Base-by-base conservation (phyloP, 92 coral and sea anemone genomes). In the Plumapathes pennacea region DNA sequence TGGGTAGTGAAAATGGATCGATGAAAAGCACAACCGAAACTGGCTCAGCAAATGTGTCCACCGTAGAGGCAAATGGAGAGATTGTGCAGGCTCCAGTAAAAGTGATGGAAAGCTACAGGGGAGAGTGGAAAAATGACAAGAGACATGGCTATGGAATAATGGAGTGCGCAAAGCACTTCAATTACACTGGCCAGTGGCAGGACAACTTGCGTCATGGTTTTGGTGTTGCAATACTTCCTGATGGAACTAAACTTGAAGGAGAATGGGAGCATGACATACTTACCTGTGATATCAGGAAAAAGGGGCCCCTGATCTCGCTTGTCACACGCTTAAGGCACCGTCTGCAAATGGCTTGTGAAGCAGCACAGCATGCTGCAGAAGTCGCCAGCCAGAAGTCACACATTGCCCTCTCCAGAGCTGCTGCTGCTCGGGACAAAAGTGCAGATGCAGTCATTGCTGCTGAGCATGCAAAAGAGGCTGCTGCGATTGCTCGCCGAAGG, bases 131-230 rank as follows among this genome's bases (percentile, higher is more conserved):
- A 50, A 85, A 71, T 5, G 96, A 88, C 54, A 88, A 88, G 42
- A 77, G 96, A 1, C 96, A 88, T 63, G 96, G 96, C 0, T 83
- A 77, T 24, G 96, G 96, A n/a, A 32, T 83, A 25, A 50, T 83
- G 32, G 90, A 88, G 17, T 63, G 79, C 25, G 67, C 80, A 14
- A 90, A 87, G 50, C 83, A 71, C 19, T 87, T 64, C 56, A 77
- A 69, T 25, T 87, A 87, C 38, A 39, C 68, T 29, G 96, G 96
- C 4, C 86, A 87, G 43, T 87, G 96, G 96, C 53, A 44, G 50
- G 96, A 87, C 47, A 87, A 87, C 39, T 77, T 77, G 90, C 62
- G 96, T 6, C 96, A 87, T 67, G 96, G 96, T 15, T 62, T 87
- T 41, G 96, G 96, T 20, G 73, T 67, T 9, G 90, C 90, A 19